Evolutionary conservation across 2,113 vertebrate genomes (phyloP).

Genomic region (Podocnemis expansa): DNA sequence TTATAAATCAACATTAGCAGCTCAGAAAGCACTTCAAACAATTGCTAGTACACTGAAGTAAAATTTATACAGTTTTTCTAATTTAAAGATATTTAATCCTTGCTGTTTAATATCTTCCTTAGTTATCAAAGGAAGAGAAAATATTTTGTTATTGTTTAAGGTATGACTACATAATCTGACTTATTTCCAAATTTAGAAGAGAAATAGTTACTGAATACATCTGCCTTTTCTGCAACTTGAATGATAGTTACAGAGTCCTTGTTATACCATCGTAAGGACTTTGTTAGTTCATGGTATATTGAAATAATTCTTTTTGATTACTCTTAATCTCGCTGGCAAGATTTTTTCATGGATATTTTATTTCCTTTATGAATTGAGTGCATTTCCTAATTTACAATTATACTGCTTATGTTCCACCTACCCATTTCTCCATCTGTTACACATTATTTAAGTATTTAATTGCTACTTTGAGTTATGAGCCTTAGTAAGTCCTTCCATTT

Average conservation of each 20-base stretch:
- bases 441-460: background rate
- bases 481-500: background rate
- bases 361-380: background rate
- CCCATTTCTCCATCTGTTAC: background rate
- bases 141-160: background rate
- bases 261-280: fast-evolving
- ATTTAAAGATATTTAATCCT: background rate
- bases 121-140: background rate
- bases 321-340: background rate
- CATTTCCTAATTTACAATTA: background rate
- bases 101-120: background rate
- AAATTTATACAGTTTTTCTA: background rate
- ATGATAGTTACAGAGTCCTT: background rate
- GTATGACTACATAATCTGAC: fast-evolving
- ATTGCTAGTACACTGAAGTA: background rate
- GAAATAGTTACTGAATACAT: background rate
- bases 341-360: background rate
- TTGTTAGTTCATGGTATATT: fast-evolving
- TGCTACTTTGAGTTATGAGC: background rate
- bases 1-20: background rate
- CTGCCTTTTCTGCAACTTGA: fast-evolving
- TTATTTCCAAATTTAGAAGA: fast-evolving
- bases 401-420: background rate
- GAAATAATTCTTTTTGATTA: background rate
- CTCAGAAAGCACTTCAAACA: background rate